Conservation (phyloP, 2,888 invertebrate genomes). For the Thymelicus acteon region DNA sequence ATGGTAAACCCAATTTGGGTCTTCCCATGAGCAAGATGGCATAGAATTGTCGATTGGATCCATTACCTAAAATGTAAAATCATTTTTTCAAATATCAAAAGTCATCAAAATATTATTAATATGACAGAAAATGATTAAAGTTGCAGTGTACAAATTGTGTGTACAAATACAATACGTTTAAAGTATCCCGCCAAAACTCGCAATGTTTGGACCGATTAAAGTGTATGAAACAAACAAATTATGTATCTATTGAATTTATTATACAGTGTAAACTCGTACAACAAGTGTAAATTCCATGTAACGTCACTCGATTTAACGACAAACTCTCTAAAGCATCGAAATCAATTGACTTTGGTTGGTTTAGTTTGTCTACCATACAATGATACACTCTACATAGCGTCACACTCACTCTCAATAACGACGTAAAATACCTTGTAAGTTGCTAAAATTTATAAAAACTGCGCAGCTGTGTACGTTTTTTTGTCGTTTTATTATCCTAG, state of each 20-base stretch:
- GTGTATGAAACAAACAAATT: too few relatives aligned
- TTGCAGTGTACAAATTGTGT: slow-evolving; percentile 11
- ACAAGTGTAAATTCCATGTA: slow-evolving; percentile 8
- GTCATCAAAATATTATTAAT: slow-evolving; percentile 4
- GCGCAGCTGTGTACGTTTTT: slow-evolving; percentile 24
- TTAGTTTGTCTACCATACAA: slow-evolving; percentile 26
- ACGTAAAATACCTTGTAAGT: slow-evolving; percentile 3
- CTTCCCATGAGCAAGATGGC: slow-evolving; percentile 13
- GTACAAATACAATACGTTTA: slow-evolving; percentile 11
- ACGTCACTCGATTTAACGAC: slow-evolving; percentile 27
- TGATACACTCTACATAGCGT: slow-evolving; percentile 31
- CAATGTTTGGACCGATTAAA: background rate
- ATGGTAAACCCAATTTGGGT: slow-evolving; percentile 13
- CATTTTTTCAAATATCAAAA: slow-evolving; percentile 4
- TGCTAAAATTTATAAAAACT: slow-evolving; percentile 4
- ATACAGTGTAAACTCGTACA: background rate
- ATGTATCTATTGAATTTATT: too few relatives aligned
- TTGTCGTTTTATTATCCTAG: slow-evolving; percentile 29
- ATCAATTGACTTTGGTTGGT: slow-evolving; percentile 10
- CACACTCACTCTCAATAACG: slow-evolving; percentile 37
- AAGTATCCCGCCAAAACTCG: slow-evolving; percentile 6
- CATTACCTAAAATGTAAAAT: slow-evolving; percentile 4
- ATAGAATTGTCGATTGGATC: slow-evolving; percentile 6
- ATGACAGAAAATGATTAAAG: background rate
- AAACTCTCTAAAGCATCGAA: slow-evolving; percentile 4